A percentile compares a stretch with the other conserved stretches of the same genome.
phyloP scores from a whole-genome alignment of 37 sponge, comb jelly and placozoan species.

The Halichondria panicea region DNA sequence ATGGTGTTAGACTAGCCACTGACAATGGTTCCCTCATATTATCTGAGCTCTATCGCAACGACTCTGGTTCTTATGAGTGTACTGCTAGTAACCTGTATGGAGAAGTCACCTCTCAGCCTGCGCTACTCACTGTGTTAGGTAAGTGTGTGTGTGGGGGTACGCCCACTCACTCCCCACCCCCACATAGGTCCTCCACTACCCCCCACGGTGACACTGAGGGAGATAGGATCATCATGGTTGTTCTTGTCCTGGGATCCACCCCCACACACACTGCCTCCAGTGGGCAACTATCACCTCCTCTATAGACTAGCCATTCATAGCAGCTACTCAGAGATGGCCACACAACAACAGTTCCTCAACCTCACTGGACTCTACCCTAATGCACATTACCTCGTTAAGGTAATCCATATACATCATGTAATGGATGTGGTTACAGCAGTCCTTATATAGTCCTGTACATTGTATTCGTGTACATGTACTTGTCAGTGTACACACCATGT shows the following conservation, averaged over 20 bases:
- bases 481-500: too few relatives aligned
- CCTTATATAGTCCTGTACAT: too few relatives aligned
- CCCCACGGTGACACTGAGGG: background rate
- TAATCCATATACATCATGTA: background rate
- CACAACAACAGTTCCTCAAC: background rate
- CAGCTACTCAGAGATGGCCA: background rate
- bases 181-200: constrained; percentile 23
- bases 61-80: constrained; percentile 19
- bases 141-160: background rate
- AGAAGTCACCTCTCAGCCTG: background rate
- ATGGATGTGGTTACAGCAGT: too few relatives aligned
- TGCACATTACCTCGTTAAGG: constrained; percentile 17
- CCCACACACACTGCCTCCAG: background rate
- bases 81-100: constrained; percentile 6
- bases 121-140: constrained; percentile 13
- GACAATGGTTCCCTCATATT: constrained; percentile 14
- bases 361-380: constrained; percentile 24
- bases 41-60: background rate
- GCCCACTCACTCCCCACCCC: constrained; percentile 4
- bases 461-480: too few relatives aligned
- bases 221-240: constrained; percentile 4
- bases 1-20: background rate
- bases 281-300: background rate
- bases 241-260: background rate
- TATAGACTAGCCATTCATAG: constrained; percentile 18